Conservation (phyloP, 2,888 invertebrate genomes). For the Sminthurinus aureus region DNA sequence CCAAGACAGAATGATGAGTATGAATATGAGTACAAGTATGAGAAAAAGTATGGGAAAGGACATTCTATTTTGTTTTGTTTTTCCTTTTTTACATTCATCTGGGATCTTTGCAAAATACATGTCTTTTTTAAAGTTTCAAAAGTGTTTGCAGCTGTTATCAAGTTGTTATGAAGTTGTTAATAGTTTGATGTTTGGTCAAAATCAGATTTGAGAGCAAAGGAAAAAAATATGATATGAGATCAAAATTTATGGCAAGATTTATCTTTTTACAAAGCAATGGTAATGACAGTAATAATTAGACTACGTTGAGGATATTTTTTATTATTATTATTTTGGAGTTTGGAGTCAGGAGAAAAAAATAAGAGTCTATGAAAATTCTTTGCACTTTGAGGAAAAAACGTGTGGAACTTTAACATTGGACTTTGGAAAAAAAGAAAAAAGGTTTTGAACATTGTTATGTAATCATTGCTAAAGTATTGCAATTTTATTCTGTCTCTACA, state of each 20-base stretch:
- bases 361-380: neutral
- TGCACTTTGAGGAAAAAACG: neutral
- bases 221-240: neutral
- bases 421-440: no score
- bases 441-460: neutral
- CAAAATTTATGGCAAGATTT: neutral
- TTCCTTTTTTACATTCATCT: neutral
- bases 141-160: no score
- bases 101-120: neutral
- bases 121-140: neutral
- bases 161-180: no score
- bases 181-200: no score
- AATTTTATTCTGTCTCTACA: neutral
- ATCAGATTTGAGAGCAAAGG: neutral
- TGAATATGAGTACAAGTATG: no score
- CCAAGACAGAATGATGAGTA: no score
- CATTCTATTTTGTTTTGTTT: neutral
- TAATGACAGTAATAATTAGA: no score
- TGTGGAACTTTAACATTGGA: neutral
- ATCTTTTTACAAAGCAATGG: neutral
- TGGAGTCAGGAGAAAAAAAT: neutral
- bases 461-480: neutral
- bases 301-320: no score
- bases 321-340: neutral
- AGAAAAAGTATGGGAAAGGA: neutral